Base-by-base conservation (phyloP, 2,888 invertebrate genomes). In the Gasteruption jaculator region DNA sequence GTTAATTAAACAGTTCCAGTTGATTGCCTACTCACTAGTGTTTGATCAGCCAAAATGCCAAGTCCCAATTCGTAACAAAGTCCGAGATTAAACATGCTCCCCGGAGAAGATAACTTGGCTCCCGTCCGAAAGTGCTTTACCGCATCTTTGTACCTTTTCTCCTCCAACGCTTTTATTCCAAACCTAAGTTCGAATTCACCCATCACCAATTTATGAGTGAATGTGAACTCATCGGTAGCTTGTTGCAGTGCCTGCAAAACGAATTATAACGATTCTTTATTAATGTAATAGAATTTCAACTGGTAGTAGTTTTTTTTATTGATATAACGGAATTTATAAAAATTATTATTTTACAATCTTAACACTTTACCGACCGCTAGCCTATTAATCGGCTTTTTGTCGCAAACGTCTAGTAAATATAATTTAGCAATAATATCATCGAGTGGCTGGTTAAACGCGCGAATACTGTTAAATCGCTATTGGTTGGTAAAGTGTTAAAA, bases 31-130 rank as follows among this genome's bases (percentile, higher is more conserved):
- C 54, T 58, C 67, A 81, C 81, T 71, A 75, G 74, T 61, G 72
- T 73, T 45, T 78, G 73, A 72, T 83, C 75, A 46, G 73, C 71
- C 25, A 71, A 62, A 3, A 82, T 79, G 43, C 85, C 85, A 40
- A 80, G 64, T 1, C 85, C 85, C 55, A 75, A 71, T 65, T 85
- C 84, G 65, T 83, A 80, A 58, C 84, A 85, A 19, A 85, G 59
- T 2, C 79, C 85, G 46, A 85, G 71, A 61, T 85, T 85, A 57
- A 79, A 85, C 46, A 79, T 72, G 21, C 83, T 83, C 48, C 77
- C 76, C 37, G 78, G 72, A 62, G 81, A 77, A 49, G 77, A 76
- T 35, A 80, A 73, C 51, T 74, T 73, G 14, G 80, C 77, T 46
- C 82, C 81, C 41, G 74, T 74, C 51, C 61, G 54, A 50, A 75